Conservation (phyloP, 1,140 invertebrate genomes). For the Oscheius sp. region DNA sequence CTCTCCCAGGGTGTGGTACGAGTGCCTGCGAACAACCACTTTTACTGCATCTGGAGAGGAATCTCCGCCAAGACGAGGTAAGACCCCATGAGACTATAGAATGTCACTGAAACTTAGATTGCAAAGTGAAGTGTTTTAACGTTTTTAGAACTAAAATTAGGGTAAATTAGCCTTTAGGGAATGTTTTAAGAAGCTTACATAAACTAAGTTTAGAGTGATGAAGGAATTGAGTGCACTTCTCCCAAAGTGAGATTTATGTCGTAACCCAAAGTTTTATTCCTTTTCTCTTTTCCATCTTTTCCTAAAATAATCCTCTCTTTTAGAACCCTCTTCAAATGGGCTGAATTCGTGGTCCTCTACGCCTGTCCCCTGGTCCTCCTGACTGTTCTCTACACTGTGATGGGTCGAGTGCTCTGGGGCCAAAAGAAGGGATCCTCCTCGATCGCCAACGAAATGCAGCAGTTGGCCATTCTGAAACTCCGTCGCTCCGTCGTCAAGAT, state of each 20-base stretch:
- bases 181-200: no score
- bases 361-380: conserved; percentile 35
- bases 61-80: conserved; percentile 29
- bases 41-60: conserved; percentile 35
- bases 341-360: conserved; percentile 37
- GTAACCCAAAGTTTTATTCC: no score
- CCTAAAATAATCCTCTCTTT: not conserved
- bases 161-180: no score
- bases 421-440: not conserved
- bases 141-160: no score
- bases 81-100: not conserved
- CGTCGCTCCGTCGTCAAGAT: conserved; percentile 41
- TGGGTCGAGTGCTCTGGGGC: conserved; percentile 41
- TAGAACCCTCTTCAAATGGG: conserved; percentile 37
- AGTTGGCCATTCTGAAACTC: conserved; percentile 25
- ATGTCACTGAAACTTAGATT: no score
- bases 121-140: no score
- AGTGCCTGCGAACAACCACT: not conserved
- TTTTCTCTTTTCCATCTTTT: not conserved
- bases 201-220: no score
- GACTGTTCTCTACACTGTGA: conserved; percentile 42
- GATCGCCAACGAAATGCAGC: conserved; percentile 37
- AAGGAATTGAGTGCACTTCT: no score
- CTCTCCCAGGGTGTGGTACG: conserved; percentile 35
- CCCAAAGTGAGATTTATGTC: no score